Percentiles rank a stretch among this genome's conserved stretches.
Conservation (phyloP, 2,113 vertebrate genomes). For the Colaptes auratus region DNA sequence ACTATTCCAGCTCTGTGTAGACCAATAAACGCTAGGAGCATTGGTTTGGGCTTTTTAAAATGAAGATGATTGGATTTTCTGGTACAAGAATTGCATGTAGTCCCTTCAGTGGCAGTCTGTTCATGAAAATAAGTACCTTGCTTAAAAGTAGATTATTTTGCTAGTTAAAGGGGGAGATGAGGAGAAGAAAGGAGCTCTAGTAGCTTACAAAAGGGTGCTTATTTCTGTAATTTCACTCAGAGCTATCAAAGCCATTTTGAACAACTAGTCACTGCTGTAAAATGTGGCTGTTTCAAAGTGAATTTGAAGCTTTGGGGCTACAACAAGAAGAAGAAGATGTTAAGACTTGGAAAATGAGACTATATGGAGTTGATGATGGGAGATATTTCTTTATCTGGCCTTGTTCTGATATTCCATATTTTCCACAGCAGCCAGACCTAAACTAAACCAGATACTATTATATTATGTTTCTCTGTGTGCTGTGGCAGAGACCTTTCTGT, state of each 20-base stretch:
- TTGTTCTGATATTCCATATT: background rate
- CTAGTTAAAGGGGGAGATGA: background rate
- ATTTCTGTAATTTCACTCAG: background rate
- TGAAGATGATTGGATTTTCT: background rate
- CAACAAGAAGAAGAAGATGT: background rate
- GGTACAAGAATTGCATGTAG: background rate
- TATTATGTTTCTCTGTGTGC: background rate
- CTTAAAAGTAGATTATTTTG: background rate
- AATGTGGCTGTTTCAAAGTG: background rate
- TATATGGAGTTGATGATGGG: fast-evolving
- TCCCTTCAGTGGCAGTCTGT: background rate
- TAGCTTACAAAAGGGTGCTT: background rate
- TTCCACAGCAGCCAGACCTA: background rate
- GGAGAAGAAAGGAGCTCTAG: background rate
- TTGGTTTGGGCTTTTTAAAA: background rate
- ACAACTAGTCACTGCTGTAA: background rate
- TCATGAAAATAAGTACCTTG: background rate
- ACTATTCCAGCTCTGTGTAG: background rate
- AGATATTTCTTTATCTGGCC: background rate
- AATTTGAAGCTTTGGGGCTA: background rate
- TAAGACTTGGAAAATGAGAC: background rate
- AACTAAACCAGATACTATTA: background rate
- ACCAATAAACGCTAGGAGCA: background rate
- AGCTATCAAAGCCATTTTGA: background rate
- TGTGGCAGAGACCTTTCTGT: background rate